These are phyloP conservation scores for Alviniconcha strummeri DNA, from an alignment of 2,888 invertebrate genomes.

Conservation along the genomic window DNA sequence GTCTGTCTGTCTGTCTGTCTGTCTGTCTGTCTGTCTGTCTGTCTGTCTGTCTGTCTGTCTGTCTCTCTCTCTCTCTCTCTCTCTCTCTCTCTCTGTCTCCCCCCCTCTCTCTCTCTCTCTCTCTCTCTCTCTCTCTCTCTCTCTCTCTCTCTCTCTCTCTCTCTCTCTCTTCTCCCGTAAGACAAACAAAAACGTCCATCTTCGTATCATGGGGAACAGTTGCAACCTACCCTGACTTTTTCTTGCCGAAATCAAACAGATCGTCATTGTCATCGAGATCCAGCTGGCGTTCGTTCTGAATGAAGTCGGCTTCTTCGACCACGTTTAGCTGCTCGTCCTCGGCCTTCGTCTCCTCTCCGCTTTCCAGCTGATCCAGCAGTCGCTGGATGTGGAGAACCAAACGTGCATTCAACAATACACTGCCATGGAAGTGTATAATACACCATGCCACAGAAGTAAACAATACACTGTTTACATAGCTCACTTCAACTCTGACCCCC, in stretches of 20 bases:
- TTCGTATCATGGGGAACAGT: no score
- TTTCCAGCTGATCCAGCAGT: conserved; percentile 1
- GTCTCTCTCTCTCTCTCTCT: not conserved
- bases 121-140: not conserved
- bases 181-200: no score
- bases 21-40: no score
- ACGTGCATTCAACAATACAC: no score
- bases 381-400: not conserved
- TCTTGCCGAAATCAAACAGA: conserved; percentile 12
- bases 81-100: not conserved
- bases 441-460: no score
- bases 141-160: not conserved
- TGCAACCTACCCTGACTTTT: not conserved
- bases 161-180: not conserved
- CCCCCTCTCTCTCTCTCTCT: conserved; percentile 12
- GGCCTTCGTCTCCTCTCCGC: conserved; percentile 14
- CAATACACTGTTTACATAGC: no score
- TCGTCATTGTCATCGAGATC: conserved; percentile 34
- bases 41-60: no score
- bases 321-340: conserved; percentile 12
- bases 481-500: not conserved
- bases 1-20: no score
- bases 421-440: no score
- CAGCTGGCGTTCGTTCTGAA: conserved; percentile 27
- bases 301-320: conserved; percentile 21